Evolutionary conservation across 2,888 invertebrate genomes (phyloP), one percentile per base, ranked within the genome.

Genomic region (Bedellia somnulentella): DNA sequence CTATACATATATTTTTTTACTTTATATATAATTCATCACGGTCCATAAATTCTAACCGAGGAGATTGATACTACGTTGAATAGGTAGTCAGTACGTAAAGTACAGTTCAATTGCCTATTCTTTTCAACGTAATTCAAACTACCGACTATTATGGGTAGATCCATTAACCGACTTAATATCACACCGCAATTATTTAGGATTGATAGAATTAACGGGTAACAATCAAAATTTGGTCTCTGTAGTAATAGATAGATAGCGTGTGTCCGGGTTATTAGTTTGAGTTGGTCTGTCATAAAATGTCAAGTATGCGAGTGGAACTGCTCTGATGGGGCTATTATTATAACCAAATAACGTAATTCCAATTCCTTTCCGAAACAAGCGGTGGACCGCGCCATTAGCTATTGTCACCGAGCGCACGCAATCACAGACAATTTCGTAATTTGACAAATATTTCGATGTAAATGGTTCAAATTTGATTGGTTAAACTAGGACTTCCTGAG

Each of bases 221-320:
- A 43, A 49, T 55, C 51, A 52, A 49, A 45, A 51, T 44, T 49
- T 46, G 53, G 49, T 60, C 60, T 44, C 56, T 52, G 51, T 53
- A 58, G 48, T 70, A 70, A 68, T 70, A 70, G 61, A 62, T 59
- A 64, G 57, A 67, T 70, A 53, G 68, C 71, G 68, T 70, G 71
- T 46, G 49, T 42, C 36, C 38, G 41, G 49, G 59, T 62, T 64
- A 67, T 67, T 68, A 67, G 55, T 59, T 54, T 55, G 51, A 49
- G 52, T 49, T 64, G 70, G 68, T 68, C 66, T 66, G 66, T 67
- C 61, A 68, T 67, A 71, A 68, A 29, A 67, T 67, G 68, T 67
- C 66, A 67, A 54, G 49, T 47, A 43, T 47, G 47, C 47, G 50
- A 49, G 16, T 11, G 16, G 27, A 45, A 50, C 53, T 53, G 53